phyloP scores from a whole-genome alignment of 2,888 invertebrate species.

The Cheilosia vulpina region DNA sequence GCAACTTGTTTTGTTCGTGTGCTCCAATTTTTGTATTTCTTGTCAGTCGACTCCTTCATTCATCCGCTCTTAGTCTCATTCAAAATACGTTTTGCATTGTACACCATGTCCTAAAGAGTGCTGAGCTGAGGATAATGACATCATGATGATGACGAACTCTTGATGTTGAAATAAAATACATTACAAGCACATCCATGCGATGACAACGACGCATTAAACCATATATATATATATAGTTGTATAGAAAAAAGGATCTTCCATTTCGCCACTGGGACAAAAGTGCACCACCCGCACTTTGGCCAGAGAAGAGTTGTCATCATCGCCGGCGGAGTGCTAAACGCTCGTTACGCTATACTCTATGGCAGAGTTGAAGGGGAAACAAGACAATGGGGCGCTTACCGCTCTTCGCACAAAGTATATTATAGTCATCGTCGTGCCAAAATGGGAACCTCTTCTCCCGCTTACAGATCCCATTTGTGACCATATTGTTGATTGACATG shows the following conservation, averaged over 20 bases:
- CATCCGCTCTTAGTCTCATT: slow-evolving; percentile 36
- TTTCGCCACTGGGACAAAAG: slow-evolving; percentile 74
- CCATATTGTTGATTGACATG: slow-evolving; percentile 64
- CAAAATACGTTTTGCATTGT: slow-evolving; percentile 42
- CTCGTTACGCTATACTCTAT: slow-evolving; percentile 36
- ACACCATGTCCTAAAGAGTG: slow-evolving; percentile 48
- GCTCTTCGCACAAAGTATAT: background rate
- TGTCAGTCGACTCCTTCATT: slow-evolving; percentile 22
- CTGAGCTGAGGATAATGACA: slow-evolving; percentile 74
- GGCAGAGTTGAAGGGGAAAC: slow-evolving; percentile 41
- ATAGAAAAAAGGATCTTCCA: slow-evolving; percentile 62
- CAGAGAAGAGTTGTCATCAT: slow-evolving; percentile 51
- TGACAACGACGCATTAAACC: slow-evolving; percentile 55
- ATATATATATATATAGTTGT: slow-evolving; percentile 17
- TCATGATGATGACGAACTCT: slow-evolving; percentile 75
- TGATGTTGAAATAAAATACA: slow-evolving; percentile 73
- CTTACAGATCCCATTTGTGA: slow-evolving; percentile 58
- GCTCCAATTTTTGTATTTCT: slow-evolving; percentile 31
- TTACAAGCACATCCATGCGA: slow-evolving; percentile 57
- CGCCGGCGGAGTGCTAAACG: slow-evolving; percentile 61
- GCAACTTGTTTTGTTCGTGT: slow-evolving; percentile 35
- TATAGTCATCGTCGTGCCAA: slow-evolving; percentile 13
- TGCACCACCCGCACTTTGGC: slow-evolving; percentile 73
- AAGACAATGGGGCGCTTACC: slow-evolving; percentile 63
- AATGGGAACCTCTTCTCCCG: slow-evolving; percentile 68